Evolutionary conservation across 2,888 invertebrate genomes (phyloP).

Genomic region (Villa cingulata): DNA sequence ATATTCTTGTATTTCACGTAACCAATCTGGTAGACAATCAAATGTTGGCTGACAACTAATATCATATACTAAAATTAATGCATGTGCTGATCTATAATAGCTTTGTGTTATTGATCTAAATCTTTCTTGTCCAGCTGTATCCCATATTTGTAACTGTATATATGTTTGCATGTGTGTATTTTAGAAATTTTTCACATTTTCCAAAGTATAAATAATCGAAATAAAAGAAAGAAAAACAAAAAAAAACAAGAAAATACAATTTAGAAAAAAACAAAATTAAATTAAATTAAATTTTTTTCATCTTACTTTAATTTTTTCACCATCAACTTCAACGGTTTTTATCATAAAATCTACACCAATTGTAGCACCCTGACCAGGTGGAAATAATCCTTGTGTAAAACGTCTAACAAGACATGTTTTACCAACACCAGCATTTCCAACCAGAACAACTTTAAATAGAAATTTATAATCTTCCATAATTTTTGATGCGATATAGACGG

Average conservation of each 20-base stretch:
- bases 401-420: slow-evolving; percentile 94
- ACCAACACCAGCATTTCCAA: slow-evolving; percentile 96
- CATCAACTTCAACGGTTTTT: slow-evolving; percentile 94
- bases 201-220: no score
- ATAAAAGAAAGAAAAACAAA: neutral
- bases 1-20: slow-evolving; percentile 94
- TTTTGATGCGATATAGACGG: no score
- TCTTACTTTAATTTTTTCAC: slow-evolving; percentile 79
- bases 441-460: slow-evolving; percentile 95
- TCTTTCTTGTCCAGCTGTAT: slow-evolving; percentile 92
- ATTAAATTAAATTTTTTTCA: slow-evolving; percentile 1
- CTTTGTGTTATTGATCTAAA: slow-evolving; percentile 97
- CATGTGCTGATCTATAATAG: slow-evolving; percentile 94
- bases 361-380: slow-evolving; percentile 95
- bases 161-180: neutral
- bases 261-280: neutral
- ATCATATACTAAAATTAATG: slow-evolving; percentile 91
- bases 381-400: slow-evolving; percentile 97
- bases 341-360: slow-evolving; percentile 99
- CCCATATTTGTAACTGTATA: slow-evolving; percentile 92
- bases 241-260: no score
- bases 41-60: slow-evolving; percentile 96
- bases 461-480: slow-evolving; percentile 99
- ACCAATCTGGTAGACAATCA: slow-evolving; percentile 93
- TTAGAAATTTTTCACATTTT: no score